These are phyloP conservation scores for Ciconia maguari DNA, from an alignment of 2,113 vertebrate genomes.

Conservation along the genomic window DNA sequence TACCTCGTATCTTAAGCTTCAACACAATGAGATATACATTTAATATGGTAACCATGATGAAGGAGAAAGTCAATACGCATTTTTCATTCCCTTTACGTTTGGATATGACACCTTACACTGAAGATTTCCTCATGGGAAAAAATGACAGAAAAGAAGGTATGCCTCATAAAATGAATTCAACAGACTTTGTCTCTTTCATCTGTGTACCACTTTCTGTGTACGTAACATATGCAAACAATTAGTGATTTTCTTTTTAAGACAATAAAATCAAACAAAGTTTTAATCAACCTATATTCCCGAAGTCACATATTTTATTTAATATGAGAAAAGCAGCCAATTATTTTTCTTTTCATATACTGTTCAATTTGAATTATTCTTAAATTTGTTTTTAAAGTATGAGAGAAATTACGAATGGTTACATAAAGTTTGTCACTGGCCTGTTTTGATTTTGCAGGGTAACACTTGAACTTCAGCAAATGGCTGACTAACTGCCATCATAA, in stretches of 20 bases:
- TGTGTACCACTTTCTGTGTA: neutral
- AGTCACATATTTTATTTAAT: neutral
- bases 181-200: neutral
- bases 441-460: neutral
- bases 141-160: slow-evolving; percentile 94
- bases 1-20: slow-evolving; percentile 97
- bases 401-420: neutral
- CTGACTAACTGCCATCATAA: neutral
- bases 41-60: slow-evolving; percentile 99
- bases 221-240: neutral
- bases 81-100: slow-evolving; percentile 97
- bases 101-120: slow-evolving; percentile 98
- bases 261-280: neutral
- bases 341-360: neutral
- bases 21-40: slow-evolving; percentile 99
- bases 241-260: neutral
- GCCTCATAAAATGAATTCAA: neutral
- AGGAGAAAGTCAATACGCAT: slow-evolving; percentile 98
- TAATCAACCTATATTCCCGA: neutral
- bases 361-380: neutral
- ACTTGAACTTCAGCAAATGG: neutral
- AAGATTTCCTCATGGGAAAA: slow-evolving; percentile 98
- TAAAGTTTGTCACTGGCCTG: neutral
- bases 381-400: neutral
- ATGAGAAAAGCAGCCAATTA: rapidly evolving